Evolutionary conservation across 2,888 invertebrate genomes (phyloP).

Genomic region (Sminthurinus aureus): DNA sequence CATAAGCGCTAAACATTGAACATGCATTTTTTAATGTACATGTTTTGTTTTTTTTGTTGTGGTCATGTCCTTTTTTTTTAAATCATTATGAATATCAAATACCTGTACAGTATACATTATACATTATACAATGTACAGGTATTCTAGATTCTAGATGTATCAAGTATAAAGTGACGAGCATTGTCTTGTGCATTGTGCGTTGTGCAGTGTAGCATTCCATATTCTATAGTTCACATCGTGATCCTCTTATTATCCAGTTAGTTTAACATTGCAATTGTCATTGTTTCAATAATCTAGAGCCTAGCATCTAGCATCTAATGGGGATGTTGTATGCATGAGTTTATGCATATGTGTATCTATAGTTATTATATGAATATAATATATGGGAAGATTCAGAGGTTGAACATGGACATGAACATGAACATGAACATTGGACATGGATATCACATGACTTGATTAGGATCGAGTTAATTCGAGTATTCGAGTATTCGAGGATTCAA

Average conservation of each 20-base stretch:
- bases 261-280: constrained; percentile 4
- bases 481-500: not conserved
- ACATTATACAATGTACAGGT: too few species aligned
- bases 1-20: too few species aligned
- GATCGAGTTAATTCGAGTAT: not conserved
- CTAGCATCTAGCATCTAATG: not conserved
- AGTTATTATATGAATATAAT: too few species aligned
- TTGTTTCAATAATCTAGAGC: not conserved
- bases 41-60: too few species aligned
- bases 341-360: too few species aligned
- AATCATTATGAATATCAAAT: too few species aligned
- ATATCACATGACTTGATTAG: not conserved
- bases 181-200: not conserved
- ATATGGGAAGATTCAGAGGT: not conserved
- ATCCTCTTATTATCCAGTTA: not conserved
- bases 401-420: constrained; percentile 7
- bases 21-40: too few species aligned
- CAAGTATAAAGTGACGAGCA: not conserved
- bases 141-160: too few species aligned
- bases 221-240: not conserved
- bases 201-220: not conserved
- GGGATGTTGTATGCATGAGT: not conserved
- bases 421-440: constrained; percentile 2
- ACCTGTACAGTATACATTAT: too few species aligned
- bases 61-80: too few species aligned